phyloP scores from a whole-genome alignment of 1,140 invertebrate genomes.

The Maconellicoccus hirsutus region DNA sequence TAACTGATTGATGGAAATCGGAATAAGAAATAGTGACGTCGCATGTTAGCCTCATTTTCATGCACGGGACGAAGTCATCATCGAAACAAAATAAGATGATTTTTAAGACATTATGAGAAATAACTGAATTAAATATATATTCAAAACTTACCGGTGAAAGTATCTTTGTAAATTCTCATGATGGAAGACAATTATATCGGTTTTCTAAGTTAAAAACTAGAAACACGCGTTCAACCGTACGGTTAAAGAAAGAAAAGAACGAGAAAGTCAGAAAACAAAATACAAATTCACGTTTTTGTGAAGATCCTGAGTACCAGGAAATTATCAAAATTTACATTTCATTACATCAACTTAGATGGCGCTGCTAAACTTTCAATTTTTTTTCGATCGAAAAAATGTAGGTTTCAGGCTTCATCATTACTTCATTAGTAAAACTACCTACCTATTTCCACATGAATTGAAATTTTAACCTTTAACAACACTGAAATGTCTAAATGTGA shows the following conservation, averaged over 20 bases:
- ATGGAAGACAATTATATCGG: slow-evolving; percentile 45
- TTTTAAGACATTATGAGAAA: slow-evolving; percentile 21
- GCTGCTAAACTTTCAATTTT: no score
- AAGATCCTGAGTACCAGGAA: no score
- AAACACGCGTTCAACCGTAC: slow-evolving; percentile 18
- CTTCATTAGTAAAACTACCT: no score
- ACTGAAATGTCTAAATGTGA: no score
- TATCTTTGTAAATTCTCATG: slow-evolving; percentile 93
- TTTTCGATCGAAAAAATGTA: no score
- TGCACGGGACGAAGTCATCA: neutral
- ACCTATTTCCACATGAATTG: no score
- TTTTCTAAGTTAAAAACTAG: neutral
- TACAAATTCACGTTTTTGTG: neutral
- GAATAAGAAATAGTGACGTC: neutral
- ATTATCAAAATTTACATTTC: no score
- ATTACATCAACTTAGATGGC: no score
- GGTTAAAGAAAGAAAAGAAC: slow-evolving; percentile 13
- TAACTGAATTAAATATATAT: neutral
- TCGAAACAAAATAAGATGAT: no score
- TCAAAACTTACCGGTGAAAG: slow-evolving; percentile 66
- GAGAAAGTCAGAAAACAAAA: neutral
- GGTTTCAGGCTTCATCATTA: no score
- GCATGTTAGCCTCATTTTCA: neutral
- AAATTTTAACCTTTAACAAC: no score
- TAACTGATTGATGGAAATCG: no score